Percentiles rank a stretch among this genome's conserved stretches.
These are phyloP conservation scores for Mustela lutreola DNA, from an alignment of 2,113 vertebrate species.

Conservation along the genomic window DNA sequence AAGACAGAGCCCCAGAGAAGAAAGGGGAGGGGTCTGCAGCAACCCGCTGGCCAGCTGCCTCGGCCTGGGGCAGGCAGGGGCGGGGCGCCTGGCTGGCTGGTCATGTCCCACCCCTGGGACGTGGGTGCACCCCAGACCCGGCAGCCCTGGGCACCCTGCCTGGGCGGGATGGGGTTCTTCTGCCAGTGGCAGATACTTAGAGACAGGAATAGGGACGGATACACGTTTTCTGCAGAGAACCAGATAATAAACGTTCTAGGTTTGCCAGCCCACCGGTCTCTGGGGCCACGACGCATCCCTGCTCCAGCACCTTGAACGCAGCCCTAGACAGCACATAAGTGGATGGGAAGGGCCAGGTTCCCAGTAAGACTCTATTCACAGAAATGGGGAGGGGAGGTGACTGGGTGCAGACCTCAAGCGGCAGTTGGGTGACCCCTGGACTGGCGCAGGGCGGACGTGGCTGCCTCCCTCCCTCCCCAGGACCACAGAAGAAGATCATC, in stretches of 20 bases:
- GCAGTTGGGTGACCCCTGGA: not conserved
- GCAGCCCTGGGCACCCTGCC: not conserved
- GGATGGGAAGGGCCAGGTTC: not conserved
- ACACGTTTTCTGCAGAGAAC: not conserved
- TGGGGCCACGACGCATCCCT: not conserved
- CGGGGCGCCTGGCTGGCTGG: too few species aligned
- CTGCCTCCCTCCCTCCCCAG: not conserved
- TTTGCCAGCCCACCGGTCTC: accelerated
- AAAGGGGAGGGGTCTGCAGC: not conserved
- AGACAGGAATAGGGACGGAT: not conserved
- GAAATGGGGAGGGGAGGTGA: not conserved
- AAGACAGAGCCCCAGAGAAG: too few species aligned
- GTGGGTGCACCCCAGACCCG: not conserved
- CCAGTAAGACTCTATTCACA: not conserved
- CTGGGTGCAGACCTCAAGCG: not conserved
- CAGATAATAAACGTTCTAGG: not conserved
- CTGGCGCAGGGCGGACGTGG: not conserved
- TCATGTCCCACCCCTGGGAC: accelerated
- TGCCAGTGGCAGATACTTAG: not conserved
- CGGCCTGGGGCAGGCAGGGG: not conserved
- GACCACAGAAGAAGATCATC: not conserved
- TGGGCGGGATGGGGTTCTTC: not conserved
- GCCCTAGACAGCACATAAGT: accelerated
- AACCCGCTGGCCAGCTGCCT: not conserved
- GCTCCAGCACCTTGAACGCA: accelerated